phyloP scores from a whole-genome alignment of 2,797 vertebrate genomes.

The Tenualosa ilisha region DNA sequence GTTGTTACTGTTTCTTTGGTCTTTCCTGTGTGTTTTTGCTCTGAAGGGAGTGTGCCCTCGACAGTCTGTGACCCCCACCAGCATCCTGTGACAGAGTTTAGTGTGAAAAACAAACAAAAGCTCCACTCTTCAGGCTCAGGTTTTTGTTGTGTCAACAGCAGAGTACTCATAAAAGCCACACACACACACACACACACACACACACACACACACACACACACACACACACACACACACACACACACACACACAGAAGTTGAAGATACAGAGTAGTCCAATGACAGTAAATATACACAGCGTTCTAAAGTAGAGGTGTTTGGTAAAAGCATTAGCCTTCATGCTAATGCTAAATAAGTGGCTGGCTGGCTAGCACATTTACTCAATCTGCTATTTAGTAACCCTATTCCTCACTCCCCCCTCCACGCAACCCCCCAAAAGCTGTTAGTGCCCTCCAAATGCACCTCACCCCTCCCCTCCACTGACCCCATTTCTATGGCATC shows the following conservation, averaged over 20 bases:
- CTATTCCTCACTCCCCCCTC: background rate
- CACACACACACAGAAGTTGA: too few species aligned
- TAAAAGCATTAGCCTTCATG: background rate
- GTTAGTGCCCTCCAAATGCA: background rate
- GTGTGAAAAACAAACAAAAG: conserved; percentile 19
- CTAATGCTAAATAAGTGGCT: background rate
- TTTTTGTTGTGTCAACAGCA: conserved; percentile 21
- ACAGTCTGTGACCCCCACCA: background rate
- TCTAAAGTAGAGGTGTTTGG: background rate
- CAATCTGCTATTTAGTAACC: background rate
- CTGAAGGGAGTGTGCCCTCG: background rate
- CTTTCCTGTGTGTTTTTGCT: background rate
- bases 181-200: conserved; percentile 38
- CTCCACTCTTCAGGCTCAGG: background rate
- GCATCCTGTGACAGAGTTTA: conserved; percentile 15
- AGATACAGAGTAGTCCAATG: too few species aligned
- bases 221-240: conserved; percentile 44
- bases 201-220: conserved; percentile 42
- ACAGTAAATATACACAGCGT: background rate
- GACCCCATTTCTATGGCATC: conserved; percentile 1
- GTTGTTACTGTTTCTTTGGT: background rate
- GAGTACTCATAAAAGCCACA: background rate
- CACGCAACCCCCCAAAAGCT: background rate
- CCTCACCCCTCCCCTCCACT: background rate
- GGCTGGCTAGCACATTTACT: conserved; percentile 12